Base-by-base conservation (phyloP, 2,888 invertebrate species). In the Tholera decimalis region DNA sequence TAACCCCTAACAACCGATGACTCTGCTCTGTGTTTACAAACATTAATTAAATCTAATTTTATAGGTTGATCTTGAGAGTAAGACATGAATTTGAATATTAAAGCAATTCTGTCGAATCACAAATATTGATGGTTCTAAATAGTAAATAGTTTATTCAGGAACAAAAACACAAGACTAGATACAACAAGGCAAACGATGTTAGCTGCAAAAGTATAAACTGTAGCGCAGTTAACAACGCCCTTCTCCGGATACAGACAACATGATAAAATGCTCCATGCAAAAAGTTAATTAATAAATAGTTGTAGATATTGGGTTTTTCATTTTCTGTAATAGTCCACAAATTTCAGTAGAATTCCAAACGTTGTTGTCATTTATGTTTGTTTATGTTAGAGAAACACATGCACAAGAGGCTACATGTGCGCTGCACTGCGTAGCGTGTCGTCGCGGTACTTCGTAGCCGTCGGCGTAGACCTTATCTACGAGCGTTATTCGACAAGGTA, bases 21-120 rank as follows among this genome's bases (percentile, higher is more conserved):
- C 80, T 64, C 39, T 83, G 79, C 80, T 82, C 78, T 75, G 80
- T 92, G 92, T 93, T 92, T 92, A 92, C 92, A 90, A 93, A 93
- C 93, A 92, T 89, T 85, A 87, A 91, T 91, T 89, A 85, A 85
- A 83, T 84, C 85, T 89, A 88, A 87, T 89, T 89, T 85, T 84
- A 85, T 76, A 77, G 62, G 73, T 70, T 82, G 79, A 81, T 84
- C 80, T 84, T 73, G 73, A 61, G 69, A 80, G 62, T 73, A 64
- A 70, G 58, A 70, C 71, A 73, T 67, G 70, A 73, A 82, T 75
- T 71, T 58, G 63, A 57, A 78, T 76, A 73, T 72, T 73, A 58
- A 51, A 79, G 53, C 49, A 66, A 65, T 60, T 63, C 63, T 49
- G 13, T 54, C 43, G 37, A 58, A 57, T 63, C 35, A 60, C 13